Conservation (phyloP, 2,888 invertebrate genomes). For the Plagiodera versicolora region DNA sequence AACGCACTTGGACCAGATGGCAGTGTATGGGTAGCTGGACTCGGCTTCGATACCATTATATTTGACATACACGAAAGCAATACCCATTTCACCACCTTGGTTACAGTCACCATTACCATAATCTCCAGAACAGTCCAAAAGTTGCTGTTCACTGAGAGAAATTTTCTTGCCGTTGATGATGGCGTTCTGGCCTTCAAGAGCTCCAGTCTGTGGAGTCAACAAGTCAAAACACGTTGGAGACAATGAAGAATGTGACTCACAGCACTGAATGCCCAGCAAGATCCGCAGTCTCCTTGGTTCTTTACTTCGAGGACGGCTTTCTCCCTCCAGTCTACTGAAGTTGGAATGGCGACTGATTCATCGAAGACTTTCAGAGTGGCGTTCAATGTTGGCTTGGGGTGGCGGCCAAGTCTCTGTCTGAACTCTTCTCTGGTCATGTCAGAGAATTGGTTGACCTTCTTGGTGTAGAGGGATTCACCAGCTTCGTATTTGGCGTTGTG, state of each 20-base stretch:
- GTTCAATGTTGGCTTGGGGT: background rate
- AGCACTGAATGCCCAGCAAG: conserved; percentile 8
- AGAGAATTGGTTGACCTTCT: conserved; percentile 4
- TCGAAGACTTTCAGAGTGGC: background rate
- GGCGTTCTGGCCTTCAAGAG: conserved; percentile 58
- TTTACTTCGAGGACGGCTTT: conserved; percentile 1
- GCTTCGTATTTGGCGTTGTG: conserved; percentile 4
- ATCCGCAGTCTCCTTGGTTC: conserved; percentile 2
- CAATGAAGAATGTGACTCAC: no score
- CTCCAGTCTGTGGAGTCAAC: conserved; percentile 56
- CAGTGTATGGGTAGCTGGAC: conserved; percentile 57
- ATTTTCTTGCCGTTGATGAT: conserved; percentile 55
- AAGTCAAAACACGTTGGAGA: no score
- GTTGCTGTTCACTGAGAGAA: conserved; percentile 59
- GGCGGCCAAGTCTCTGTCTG: background rate
- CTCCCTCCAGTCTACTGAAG: background rate
- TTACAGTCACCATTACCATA: conserved; percentile 57
- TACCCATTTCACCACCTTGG: conserved; percentile 57
- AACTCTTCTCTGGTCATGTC: conserved; percentile 6
- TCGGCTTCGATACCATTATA: conserved; percentile 60
- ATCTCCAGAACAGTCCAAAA: conserved; percentile 57
- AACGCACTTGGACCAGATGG: conserved; percentile 21
- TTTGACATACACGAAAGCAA: conserved; percentile 54
- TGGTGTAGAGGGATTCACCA: background rate
- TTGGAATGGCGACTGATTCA: background rate